Percentiles rank a stretch among this genome's conserved stretches.
These are phyloP conservation scores for Scalopus aquaticus DNA, from an alignment of 2,113 vertebrate genomes.

Conservation along the genomic window DNA sequence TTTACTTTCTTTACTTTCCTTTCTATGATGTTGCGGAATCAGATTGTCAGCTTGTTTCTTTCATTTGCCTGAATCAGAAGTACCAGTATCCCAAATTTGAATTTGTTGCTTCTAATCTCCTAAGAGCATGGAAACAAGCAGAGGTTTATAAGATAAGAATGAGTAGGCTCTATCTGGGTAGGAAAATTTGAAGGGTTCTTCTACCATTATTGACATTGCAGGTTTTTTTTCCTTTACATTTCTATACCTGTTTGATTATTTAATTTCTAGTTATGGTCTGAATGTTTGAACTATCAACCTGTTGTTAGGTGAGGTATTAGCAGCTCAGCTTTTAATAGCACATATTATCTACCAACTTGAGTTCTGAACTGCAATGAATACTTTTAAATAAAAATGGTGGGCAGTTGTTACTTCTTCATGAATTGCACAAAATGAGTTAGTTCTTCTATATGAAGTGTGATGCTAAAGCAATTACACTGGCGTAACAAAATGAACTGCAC, in stretches of 20 bases:
- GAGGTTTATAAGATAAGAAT: not conserved
- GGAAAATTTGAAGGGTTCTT: not conserved
- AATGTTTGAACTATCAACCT: not conserved
- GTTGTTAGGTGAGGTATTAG: not conserved
- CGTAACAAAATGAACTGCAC: not conserved
- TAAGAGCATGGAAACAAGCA: not conserved
- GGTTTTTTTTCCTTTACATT: not conserved
- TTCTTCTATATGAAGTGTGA: not conserved
- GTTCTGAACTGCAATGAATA: not conserved
- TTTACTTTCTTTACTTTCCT: not conserved
- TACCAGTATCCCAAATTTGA: not conserved
- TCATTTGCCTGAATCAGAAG: not conserved
- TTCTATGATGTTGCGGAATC: not conserved
- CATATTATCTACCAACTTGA: not conserved
- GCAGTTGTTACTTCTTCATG: not conserved
- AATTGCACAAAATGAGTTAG: not conserved
- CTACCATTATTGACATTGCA: not conserved
- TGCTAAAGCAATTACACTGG: not conserved
- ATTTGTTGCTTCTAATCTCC: not conserved
- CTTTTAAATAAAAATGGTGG: not conserved
- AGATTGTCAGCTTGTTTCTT: not conserved
- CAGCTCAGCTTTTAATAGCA: not conserved
- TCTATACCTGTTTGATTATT: not conserved
- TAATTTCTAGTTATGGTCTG: constrained; percentile 1
- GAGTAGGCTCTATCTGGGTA: not conserved